Conservation (phyloP, 2,797 vertebrate species). For the Macropus fuliginosus region DNA sequence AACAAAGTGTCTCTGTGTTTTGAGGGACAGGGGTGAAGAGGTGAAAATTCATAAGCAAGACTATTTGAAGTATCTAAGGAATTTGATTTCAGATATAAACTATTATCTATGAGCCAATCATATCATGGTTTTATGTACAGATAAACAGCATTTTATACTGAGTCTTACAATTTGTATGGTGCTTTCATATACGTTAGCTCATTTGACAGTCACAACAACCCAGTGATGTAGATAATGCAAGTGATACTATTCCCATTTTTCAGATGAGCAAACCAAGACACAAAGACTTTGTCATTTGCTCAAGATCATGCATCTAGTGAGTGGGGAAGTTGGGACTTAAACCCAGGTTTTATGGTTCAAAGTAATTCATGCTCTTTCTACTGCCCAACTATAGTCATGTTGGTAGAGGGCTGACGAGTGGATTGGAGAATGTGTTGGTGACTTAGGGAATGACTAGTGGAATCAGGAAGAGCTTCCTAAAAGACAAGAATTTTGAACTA, state of each 20-base stretch:
- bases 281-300: background rate
- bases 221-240: background rate
- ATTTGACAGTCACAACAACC: background rate
- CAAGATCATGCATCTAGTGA: background rate
- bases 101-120: background rate
- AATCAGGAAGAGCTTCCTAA: background rate
- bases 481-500: background rate
- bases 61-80: slow-evolving; percentile 10
- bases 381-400: background rate
- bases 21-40: background rate
- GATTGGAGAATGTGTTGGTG: background rate
- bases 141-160: background rate
- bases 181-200: background rate
- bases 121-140: background rate
- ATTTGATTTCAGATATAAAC: background rate
- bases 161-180: background rate
- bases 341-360: background rate
- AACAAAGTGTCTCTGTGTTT: background rate
- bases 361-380: background rate
- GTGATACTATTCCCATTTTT: background rate
- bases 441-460: background rate
- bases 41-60: background rate
- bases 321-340: background rate
- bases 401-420: background rate
- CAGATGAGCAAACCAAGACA: slow-evolving; percentile 7